Base-by-base conservation (phyloP, 2,113 vertebrate species). In the Pimephales promelas region DNA sequence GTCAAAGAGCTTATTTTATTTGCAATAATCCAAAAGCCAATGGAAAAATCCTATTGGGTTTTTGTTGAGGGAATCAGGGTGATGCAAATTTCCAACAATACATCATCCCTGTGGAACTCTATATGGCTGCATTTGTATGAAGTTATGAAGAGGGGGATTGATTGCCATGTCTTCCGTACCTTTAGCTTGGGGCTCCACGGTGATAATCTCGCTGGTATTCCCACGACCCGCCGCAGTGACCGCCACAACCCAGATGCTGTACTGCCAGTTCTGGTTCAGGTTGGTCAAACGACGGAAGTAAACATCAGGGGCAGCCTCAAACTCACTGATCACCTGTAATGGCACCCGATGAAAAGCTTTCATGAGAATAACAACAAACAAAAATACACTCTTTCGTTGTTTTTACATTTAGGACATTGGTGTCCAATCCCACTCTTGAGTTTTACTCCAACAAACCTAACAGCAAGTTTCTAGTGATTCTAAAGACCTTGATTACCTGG, bases 171-270 rank as follows among this genome's bases (percentile, higher is more conserved):
- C 14, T 0, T 81, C 31, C 45, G 0, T 93, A 99, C 98, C 98
- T 98, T 99, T 98, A 61, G 96, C 95, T 74, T 97, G 87, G 0
- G 98, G 98, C 88, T 99, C 97, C 73, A 99, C 97, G 0, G 95
- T 98, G 91, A 99, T 98, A 90, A 97, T 98, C 73, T 99, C 97
- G 0, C 98, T 99, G 92, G 96, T 95, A 90, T 99, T 99, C 86
- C 98, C 98, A n/a, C 97, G 95, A 7, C 98, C 98, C 0, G 98
- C 98, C 0, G 97, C 96, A 0, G 98, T 99, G 89, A 98, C 97
- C 0, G 98, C 98, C 73, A 99, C 98, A 86, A 99, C 98, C 97
- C 98, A 99, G 88, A 99, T 95, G 2, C 96, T 99, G 92, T 99
- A 99, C 89, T 98, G 96, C 78, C 96, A 95, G 86, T 97, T 98